These are phyloP conservation scores for Apotomis turbidana DNA, from an alignment of 2,888 invertebrate species.

Conservation along the genomic window DNA sequence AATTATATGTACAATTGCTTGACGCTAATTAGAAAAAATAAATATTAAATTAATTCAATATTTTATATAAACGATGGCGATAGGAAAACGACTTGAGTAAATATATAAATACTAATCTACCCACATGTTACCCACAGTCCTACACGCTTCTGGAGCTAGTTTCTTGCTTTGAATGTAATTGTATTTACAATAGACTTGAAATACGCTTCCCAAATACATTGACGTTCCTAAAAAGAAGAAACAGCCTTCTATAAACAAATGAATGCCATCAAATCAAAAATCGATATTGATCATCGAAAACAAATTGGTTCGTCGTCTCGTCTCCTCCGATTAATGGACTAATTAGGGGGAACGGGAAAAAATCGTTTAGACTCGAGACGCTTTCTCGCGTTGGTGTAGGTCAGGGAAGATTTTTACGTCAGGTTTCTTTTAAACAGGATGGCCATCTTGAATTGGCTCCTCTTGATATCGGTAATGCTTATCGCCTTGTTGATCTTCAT, in stretches of 20 bases:
- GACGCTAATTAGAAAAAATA: too few species aligned
- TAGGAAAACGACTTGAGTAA: too few species aligned
- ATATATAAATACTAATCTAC: too few species aligned
- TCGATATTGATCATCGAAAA: conserved; percentile 17
- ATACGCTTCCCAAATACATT: not conserved
- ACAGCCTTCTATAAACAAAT: conserved; percentile 11
- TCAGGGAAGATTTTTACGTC: conserved; percentile 81
- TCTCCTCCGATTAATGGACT: conserved; percentile 69
- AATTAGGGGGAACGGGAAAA: conserved; percentile 70
- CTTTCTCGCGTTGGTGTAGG: conserved; percentile 70
- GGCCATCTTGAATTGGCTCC: conserved; percentile 55
- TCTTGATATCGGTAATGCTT: not conserved
- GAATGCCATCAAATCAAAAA: conserved; percentile 21
- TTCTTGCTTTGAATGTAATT: too few species aligned
- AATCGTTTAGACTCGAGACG: conserved; percentile 39
- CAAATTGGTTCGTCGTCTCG: conserved; percentile 42
- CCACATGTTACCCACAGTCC: too few species aligned
- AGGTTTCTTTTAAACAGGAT: conserved; percentile 67
- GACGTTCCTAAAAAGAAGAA: not conserved
- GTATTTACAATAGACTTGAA: too few species aligned
- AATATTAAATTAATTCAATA: too few species aligned
- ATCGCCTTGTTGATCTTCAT: not conserved
- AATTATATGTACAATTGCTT: too few species aligned
- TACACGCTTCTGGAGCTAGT: too few species aligned
- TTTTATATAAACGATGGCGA: too few species aligned